Base-by-base conservation (phyloP, 2,888 invertebrate genomes). In the Phasia obesa region DNA sequence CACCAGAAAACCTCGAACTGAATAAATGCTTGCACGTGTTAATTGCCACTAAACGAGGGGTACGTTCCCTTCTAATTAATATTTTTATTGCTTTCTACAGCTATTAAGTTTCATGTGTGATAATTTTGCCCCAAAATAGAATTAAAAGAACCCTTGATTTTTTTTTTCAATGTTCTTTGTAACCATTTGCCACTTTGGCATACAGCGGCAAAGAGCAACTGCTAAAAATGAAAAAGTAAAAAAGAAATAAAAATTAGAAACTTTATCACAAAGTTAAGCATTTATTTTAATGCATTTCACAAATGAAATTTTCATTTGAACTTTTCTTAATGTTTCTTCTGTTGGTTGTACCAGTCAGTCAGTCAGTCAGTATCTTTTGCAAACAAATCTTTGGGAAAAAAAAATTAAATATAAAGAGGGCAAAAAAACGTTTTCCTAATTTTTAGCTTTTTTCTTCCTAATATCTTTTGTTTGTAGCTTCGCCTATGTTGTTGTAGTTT, bases 201-300 rank as follows among this genome's bases (percentile, higher is more conserved):
- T 49, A 51, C 6, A 38, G 9, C 23, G 59, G 49, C 23, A 60
- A 71, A 38, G 2, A 49, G 15, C 31, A 53, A 13, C n/a, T 17
- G 3, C 0, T 1, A 42, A 42, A 42, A n/a, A 42, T 13, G 42
- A n/a, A 64, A 53, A 13, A 47, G 11, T 31, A 9, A 19, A 42
- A 3, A 1, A 23, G 17, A 27, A 55, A 11, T 11, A 57, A 44
- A 53, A 73, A 71, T 19, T 17, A n/a, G 38, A 76, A 71, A 81
- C 67, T 71, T 82, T 82, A 82, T 74, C 69, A 69, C 62, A 64
- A n/a, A 82, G 57, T 53, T 77, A n/a, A 67, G 31, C 67, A 77
- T 62, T 73, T 69, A 71, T 73, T 77, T 67, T 57, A 64, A 69
- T 82, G 60, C 70, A 77, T 64, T 77, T 47, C 15, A 35, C 47